Percentiles rank a stretch among this genome's conserved stretches.
Evolutionary conservation across 2,888 invertebrate genomes (phyloP).

Genomic region (Zygothrica quintamaculata): DNA sequence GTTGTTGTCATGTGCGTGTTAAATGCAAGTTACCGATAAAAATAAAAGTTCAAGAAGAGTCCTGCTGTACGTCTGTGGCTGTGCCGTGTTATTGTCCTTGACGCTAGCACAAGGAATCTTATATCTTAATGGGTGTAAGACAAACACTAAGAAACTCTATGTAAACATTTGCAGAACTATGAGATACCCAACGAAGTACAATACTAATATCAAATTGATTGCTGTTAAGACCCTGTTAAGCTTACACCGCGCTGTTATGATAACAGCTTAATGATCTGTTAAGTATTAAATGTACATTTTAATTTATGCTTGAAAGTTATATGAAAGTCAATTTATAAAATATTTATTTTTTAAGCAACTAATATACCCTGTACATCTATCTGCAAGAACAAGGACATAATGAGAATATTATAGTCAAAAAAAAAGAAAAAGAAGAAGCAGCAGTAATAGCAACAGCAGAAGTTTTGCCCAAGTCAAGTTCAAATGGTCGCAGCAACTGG

Average conservation of each 20-base stretch:
- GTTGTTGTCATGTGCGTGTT: constrained; percentile 67
- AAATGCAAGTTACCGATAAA: constrained; percentile 69
- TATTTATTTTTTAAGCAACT: background rate
- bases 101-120: constrained; percentile 17
- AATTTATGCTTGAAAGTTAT: too few species aligned
- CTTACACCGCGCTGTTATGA: too few species aligned
- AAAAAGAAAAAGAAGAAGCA: constrained; percentile 9
- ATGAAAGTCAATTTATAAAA: too few species aligned
- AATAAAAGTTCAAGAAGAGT: constrained; percentile 28
- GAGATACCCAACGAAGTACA: too few species aligned
- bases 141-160: constrained; percentile 5
- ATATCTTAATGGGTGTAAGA: constrained; percentile 5
- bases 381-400: constrained; percentile 16
- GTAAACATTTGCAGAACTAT: constrained; percentile 5
- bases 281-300: too few species aligned
- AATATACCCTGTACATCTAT: background rate
- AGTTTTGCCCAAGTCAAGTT: constrained; percentile 30
- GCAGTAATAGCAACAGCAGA: too few species aligned
- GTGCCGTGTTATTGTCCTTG: too few species aligned
- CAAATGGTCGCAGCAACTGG: constrained; percentile 15
- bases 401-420: constrained; percentile 26
- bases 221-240: too few species aligned
- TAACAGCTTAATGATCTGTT: too few species aligned
- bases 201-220: too few species aligned
- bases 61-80: too few species aligned